Percentiles rank a stretch among this genome's conserved stretches.
Evolutionary conservation across 2,113 vertebrate species (phyloP).

Genomic region (Mustelus asterias): DNA sequence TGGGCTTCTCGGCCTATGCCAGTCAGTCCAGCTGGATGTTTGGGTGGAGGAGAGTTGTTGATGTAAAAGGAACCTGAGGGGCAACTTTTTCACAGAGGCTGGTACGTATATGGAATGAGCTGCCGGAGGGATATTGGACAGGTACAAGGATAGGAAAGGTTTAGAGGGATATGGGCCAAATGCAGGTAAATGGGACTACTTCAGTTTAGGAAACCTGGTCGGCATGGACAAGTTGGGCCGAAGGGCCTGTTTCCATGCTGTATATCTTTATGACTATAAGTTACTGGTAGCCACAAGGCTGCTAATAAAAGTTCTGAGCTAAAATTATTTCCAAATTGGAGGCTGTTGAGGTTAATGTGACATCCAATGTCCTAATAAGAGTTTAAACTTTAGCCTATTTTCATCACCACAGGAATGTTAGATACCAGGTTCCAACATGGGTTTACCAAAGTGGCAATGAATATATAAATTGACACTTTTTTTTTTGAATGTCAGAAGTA

Average conservation of each 20-base stretch:
- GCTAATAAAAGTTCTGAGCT: not conserved
- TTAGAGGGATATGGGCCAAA: no score
- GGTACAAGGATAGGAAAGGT: no score
- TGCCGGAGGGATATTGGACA: no score
- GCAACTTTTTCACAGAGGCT: no score
- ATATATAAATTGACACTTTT: not conserved
- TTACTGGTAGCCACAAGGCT: not conserved
- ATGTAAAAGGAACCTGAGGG: not conserved
- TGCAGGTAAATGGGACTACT: no score
- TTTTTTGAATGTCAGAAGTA: not conserved
- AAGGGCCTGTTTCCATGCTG: no score
- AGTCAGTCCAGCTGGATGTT: not conserved
- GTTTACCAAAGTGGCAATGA: not conserved
- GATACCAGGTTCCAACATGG: not conserved
- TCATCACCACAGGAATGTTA: not conserved
- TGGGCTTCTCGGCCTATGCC: not conserved
- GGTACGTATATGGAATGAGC: no score
- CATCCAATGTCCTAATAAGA: not conserved
- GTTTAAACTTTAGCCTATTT: not conserved
- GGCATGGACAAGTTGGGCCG: no score
- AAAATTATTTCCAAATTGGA: not conserved
- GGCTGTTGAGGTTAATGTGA: not conserved
- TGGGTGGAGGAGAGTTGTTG: not conserved
- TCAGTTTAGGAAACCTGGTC: no score
- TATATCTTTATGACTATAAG: no score